Percentiles rank a stretch among this genome's conserved stretches.
These are phyloP conservation scores for Turritopsis rubra DNA, from an alignment of 30 jellyfish, hydroid and myxozoan genomes.

Conservation along the genomic window DNA sequence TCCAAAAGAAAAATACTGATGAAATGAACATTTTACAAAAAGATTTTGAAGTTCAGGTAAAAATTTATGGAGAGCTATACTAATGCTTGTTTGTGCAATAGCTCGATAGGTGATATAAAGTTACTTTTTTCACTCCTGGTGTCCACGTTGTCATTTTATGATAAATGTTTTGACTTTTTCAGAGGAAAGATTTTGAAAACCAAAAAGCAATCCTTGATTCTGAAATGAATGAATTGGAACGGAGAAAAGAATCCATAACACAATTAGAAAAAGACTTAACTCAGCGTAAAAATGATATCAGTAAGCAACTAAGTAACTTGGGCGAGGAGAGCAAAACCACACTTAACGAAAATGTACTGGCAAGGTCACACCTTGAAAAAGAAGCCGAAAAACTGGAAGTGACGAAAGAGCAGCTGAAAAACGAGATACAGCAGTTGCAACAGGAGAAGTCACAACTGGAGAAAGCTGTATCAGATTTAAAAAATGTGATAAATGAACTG, in stretches of 20 bases:
- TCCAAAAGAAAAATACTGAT: neutral
- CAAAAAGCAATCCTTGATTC: neutral
- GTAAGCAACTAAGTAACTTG: neutral
- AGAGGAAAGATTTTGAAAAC: neutral
- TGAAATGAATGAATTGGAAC: neutral
- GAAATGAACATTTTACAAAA: neutral
- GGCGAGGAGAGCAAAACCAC: neutral
- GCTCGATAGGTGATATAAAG: too few species aligned
- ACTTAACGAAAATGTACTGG: neutral
- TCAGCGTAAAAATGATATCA: neutral
- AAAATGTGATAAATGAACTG: neutral
- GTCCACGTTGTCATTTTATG: too few species aligned
- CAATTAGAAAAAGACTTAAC: slow-evolving; percentile 1
- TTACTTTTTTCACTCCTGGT: too few species aligned
- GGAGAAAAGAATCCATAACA: neutral
- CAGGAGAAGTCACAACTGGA: neutral
- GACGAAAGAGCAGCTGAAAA: neutral
- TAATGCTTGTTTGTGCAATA: too few species aligned
- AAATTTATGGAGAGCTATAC: too few species aligned
- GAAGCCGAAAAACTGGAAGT: neutral
- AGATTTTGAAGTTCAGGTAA: neutral
- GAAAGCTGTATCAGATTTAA: neutral
- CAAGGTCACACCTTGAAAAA: neutral
- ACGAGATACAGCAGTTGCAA: neutral
- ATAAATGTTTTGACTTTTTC: neutral